Evolutionary conservation across 2,113 vertebrate species (phyloP).

Genomic region (Hiodon alosoides): DNA sequence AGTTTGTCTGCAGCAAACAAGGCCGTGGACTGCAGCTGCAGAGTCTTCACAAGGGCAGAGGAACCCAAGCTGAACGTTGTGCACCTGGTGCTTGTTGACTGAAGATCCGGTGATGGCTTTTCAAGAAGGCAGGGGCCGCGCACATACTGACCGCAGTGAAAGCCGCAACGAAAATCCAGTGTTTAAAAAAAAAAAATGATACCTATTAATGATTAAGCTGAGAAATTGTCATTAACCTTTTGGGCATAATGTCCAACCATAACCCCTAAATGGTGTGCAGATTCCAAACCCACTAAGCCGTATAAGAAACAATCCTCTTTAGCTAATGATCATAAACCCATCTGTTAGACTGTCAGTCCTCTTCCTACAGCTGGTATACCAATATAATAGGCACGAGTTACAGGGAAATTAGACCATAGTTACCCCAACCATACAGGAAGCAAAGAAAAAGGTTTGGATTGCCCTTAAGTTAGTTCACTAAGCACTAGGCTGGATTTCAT

Average conservation of each 20-base stretch:
- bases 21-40: neutral
- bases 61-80: neutral
- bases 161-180: too few relatives aligned
- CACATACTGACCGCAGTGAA: too few relatives aligned
- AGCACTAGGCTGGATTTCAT: neutral
- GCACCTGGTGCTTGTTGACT: neutral
- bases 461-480: conserved; percentile 16
- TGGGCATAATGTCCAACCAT: neutral
- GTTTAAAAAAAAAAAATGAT: neutral
- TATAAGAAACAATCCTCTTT: conserved; percentile 53
- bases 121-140: too few relatives aligned
- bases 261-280: conserved; percentile 10
- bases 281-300: conserved; percentile 42
- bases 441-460: conserved; percentile 19
- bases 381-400: neutral
- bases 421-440: conserved; percentile 17
- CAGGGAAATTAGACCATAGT: conserved; percentile 3
- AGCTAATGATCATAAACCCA: conserved; percentile 53
- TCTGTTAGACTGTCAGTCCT: conserved; percentile 49
- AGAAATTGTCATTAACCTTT: neutral
- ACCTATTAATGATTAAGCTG: neutral
- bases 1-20: neutral
- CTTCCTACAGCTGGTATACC: conserved; percentile 8
- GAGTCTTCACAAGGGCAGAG: neutral
- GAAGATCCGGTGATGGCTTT: too few relatives aligned